These are phyloP conservation scores for Holocentrus rufus DNA, from an alignment of 2,797 vertebrate genomes.

Conservation along the genomic window DNA sequence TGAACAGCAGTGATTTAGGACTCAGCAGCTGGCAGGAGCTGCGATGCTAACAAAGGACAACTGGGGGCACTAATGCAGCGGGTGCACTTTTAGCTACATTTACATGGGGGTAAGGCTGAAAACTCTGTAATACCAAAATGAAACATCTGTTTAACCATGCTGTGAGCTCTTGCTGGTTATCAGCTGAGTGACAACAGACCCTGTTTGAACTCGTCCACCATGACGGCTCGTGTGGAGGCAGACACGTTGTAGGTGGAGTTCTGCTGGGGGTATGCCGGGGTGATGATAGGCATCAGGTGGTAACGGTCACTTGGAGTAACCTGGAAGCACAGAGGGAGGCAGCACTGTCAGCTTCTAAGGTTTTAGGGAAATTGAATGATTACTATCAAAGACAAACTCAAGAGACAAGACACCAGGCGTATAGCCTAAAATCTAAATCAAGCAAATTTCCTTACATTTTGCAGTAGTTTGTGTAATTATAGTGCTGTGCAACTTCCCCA, in stretches of 20 bases:
- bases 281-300: conserved; percentile 96
- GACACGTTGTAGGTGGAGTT: conserved; percentile 94
- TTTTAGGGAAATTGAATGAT: background rate
- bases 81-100: too few relatives aligned
- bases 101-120: too few relatives aligned
- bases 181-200: conserved; percentile 79
- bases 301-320: conserved; percentile 90
- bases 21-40: too few relatives aligned
- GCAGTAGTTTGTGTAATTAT: background rate
- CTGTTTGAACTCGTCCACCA: conserved; percentile 91
- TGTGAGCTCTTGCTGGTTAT: background rate
- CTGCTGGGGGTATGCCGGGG: conserved; percentile 92
- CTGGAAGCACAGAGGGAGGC: conserved; percentile 67
- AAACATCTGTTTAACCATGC: background rate
- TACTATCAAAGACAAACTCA: background rate
- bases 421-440: background rate
- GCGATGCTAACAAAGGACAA: too few relatives aligned
- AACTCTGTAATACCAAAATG: too few relatives aligned
- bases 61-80: too few relatives aligned
- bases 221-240: conserved; percentile 88
- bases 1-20: too few relatives aligned
- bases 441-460: background rate
- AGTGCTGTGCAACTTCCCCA: background rate
- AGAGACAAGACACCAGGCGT: background rate
- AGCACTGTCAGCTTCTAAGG: background rate